phyloP scores from a whole-genome alignment of 2,888 invertebrate genomes.

The Luperina nickerlii region DNA sequence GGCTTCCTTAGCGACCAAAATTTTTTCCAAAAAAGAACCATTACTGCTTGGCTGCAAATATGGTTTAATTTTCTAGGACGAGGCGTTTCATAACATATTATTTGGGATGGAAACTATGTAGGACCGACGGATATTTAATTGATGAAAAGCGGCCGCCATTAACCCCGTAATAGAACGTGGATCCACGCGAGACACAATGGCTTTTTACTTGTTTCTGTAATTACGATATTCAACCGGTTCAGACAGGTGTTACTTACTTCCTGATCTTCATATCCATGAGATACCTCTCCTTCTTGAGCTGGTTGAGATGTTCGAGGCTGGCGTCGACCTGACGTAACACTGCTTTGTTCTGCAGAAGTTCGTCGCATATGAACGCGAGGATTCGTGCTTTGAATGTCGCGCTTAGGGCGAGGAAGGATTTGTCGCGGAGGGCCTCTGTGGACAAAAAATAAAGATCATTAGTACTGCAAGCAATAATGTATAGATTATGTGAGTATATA shows the following conservation, averaged over 20 bases:
- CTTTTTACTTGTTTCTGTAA: no score
- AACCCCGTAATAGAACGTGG: no score
- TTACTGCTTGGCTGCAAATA: not conserved
- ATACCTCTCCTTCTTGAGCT: slow-evolving; percentile 97
- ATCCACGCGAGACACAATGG: no score
- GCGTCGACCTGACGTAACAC: slow-evolving; percentile 97
- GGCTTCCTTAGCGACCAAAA: no score
- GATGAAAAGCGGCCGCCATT: no score
- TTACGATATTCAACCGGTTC: no score
- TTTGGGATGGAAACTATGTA: no score
- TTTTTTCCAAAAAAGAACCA: not conserved
- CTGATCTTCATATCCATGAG: slow-evolving; percentile 97
- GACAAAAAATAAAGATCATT: not conserved
- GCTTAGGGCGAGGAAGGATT: slow-evolving; percentile 96
- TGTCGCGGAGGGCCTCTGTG: slow-evolving; percentile 93
- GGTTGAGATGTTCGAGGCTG: slow-evolving; percentile 96
- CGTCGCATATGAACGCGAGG: slow-evolving; percentile 97
- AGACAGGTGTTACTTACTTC: slow-evolving; percentile 91
- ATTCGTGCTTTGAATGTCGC: slow-evolving; percentile 97
- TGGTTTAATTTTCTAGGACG: no score
- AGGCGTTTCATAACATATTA: not conserved
- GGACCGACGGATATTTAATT: no score
- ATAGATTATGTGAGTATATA: no score
- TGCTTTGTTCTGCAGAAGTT: slow-evolving; percentile 97
- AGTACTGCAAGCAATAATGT: no score